phyloP scores from a whole-genome alignment of 2,797 vertebrate species.

The Pogoniulus pusillus region DNA sequence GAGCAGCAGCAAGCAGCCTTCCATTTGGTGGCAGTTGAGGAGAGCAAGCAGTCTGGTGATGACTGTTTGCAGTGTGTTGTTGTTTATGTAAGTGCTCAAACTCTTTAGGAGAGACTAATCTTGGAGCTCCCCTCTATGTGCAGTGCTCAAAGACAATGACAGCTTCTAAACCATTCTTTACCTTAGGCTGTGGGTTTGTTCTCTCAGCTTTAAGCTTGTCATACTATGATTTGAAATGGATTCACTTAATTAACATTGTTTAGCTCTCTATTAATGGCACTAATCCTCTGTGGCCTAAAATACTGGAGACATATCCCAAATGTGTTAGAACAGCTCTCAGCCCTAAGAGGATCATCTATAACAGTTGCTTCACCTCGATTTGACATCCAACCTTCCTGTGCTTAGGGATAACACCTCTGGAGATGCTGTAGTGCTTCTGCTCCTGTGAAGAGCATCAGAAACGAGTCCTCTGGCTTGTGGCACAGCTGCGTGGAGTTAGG shows the following conservation, averaged over 20 bases:
- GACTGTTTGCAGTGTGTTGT: not conserved
- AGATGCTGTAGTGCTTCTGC: not conserved
- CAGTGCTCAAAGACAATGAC: not conserved
- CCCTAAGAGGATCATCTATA: not conserved
- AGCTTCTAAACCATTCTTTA: not conserved
- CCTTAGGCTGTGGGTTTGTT: not conserved
- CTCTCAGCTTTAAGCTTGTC: not conserved
- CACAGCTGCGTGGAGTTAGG: not conserved
- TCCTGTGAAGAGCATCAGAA: not conserved
- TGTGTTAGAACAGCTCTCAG: not conserved
- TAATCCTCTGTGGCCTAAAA: not conserved
- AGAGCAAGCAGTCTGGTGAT: not conserved
- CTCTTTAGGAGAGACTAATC: not conserved
- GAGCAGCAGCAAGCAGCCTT: not conserved
- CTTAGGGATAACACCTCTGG: not conserved
- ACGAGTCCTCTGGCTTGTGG: not conserved
- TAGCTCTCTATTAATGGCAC: not conserved
- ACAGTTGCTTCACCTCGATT: not conserved
- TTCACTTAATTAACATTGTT: slow-evolving; percentile 5
- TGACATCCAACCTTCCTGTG: not conserved
- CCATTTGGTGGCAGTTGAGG: not conserved
- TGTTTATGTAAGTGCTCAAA: not conserved
- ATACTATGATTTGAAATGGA: not conserved
- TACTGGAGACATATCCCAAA: not conserved
- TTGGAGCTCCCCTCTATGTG: not conserved